Base-by-base conservation (phyloP, 2,888 invertebrate genomes). In the Hypolimnas misippus region DNA sequence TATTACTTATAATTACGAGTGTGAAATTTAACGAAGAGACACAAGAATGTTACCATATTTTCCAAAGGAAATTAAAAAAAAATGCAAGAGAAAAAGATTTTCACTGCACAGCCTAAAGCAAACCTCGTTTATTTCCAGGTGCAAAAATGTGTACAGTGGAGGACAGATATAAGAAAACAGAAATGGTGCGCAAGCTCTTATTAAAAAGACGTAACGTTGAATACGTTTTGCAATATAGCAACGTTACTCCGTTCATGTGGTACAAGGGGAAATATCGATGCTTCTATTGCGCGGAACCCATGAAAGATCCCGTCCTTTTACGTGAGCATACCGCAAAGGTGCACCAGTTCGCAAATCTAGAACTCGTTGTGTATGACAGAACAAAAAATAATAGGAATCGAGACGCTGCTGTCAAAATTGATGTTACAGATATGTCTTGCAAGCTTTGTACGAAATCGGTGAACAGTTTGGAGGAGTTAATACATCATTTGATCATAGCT, bases 371-470 rank as follows among this genome's bases (percentile, higher is more conserved):
- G 0, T 81, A 79, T 55, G 91, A 90, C 63, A 75, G 90, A 57
- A 89, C 88, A 0, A 91, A 87, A 72, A 87, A 86, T 59, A 90
- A 89, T 54, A 77, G 91, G 17, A 90, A 89, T 44, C 86, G 83
- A 67, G 92, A 92, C 10, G 92, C 90, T 0, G 91, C 91, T 0
- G 84, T 92, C 19, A 92, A 92, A 77, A 89, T 92, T 40, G 92
- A 92, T 54, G 86, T 91, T 0, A 84, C 86, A 0, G 79, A 81
- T 10, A 77, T 92, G 6, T 70, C 77, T 6, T 92, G 92, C 64
- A 89, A 84, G 61, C 79, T 90, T 0, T 92, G 92, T 58, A 65
- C 78, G 0, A 74, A 85, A 66, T 38, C 71, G 0, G 73, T 89
- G 0, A 71, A 73, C 3, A 83, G 80, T 62, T 62, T 92, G n/a